These are phyloP conservation scores for Caenorhabditis imperialis DNA, from an alignment of 2,888 invertebrate genomes.

Conservation along the genomic window DNA sequence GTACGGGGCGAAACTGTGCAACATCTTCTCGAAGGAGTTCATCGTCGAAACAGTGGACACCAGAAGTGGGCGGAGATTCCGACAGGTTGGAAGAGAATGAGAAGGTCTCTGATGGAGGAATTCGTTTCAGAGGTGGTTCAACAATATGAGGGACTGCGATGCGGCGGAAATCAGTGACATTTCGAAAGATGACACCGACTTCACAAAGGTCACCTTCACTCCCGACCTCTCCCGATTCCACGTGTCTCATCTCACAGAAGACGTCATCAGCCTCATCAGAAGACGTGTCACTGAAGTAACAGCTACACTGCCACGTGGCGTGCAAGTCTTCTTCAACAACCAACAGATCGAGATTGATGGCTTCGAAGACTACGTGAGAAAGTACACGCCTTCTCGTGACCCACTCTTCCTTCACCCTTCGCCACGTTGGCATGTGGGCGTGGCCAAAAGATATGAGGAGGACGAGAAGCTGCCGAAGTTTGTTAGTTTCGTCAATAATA, in stretches of 20 bases:
- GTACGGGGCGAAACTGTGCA: conserved; percentile 97
- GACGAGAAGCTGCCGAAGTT: conserved; percentile 9
- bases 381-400: conserved; percentile 84
- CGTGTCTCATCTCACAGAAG: conserved; percentile 85
- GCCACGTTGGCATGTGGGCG: conserved; percentile 95
- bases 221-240: conserved; percentile 95
- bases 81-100: conserved; percentile 46
- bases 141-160: conserved; percentile 51
- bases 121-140: conserved; percentile 43
- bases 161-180: conserved; percentile 24
- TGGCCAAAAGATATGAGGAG: conserved; percentile 81
- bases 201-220: conserved; percentile 86
- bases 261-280: conserved; percentile 84
- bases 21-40: conserved; percentile 96
- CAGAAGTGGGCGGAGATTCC: conserved; percentile 32
- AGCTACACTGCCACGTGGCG: conserved; percentile 87
- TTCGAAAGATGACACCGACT: conserved; percentile 7
- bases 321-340: conserved; percentile 91
- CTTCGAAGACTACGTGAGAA: conserved; percentile 94
- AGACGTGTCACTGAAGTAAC: conserved; percentile 95
- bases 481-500: conserved; percentile 98
- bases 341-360: conserved; percentile 82
- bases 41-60: conserved; percentile 87
- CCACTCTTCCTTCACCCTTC: conserved; percentile 71
- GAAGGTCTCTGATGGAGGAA: not conserved